These are phyloP conservation scores for Pteropus rufus DNA, from an alignment of 2,797 vertebrate species.

Conservation along the genomic window DNA sequence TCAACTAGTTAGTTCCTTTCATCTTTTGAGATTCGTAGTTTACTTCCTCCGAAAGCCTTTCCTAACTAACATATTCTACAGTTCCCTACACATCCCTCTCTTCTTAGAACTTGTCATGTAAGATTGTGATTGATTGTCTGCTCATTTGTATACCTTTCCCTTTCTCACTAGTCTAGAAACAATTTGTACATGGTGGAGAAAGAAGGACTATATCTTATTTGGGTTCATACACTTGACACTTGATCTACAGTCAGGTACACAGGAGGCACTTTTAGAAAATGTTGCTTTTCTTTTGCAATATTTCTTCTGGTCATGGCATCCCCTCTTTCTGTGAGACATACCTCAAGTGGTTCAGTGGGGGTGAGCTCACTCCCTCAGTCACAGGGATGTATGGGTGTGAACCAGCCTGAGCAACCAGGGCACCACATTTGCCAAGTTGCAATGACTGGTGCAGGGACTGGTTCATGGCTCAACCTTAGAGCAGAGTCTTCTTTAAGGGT, in stretches of 20 bases:
- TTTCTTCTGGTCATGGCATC: not conserved
- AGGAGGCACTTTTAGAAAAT: not conserved
- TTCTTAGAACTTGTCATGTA: not conserved
- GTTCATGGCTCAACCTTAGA: not conserved
- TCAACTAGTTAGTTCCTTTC: not conserved
- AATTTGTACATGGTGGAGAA: not conserved
- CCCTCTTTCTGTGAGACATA: not conserved
- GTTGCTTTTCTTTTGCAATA: not conserved
- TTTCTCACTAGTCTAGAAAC: not conserved
- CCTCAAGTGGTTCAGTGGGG: not conserved
- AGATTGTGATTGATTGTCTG: not conserved
- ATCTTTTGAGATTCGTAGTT: not conserved
- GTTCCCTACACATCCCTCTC: not conserved
- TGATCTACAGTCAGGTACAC: not conserved
- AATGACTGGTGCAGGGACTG: not conserved
- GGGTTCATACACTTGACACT: not conserved
- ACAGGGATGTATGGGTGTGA: not conserved
- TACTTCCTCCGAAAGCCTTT: not conserved
- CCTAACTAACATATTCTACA: not conserved
- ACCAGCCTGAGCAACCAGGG: not conserved
- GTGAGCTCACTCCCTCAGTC: not conserved
- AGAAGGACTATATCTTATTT: not conserved
- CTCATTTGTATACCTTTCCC: not conserved
- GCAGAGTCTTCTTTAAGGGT: not conserved
- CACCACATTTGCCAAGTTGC: not conserved